These are phyloP conservation scores for Willisornis vidua DNA, from an alignment of 2,113 vertebrate species.

Conservation along the genomic window DNA sequence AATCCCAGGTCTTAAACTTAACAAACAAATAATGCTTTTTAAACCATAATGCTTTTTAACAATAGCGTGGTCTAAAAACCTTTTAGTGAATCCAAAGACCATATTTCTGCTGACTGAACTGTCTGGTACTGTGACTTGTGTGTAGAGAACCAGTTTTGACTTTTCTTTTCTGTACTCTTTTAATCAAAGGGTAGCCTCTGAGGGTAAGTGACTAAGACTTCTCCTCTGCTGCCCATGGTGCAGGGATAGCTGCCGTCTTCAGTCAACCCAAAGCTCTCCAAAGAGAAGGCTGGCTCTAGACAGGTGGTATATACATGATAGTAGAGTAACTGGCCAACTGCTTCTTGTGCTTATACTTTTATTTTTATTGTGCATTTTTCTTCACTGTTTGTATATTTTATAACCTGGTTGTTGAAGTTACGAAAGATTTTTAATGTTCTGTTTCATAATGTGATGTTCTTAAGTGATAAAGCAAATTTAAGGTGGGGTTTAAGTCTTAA, in stretches of 20 bases:
- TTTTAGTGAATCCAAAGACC: conserved; percentile 61
- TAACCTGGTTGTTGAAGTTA: conserved; percentile 35
- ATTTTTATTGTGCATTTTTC: conserved; percentile 53
- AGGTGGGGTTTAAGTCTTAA: conserved; percentile 1
- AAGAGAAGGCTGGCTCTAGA: conserved; percentile 86
- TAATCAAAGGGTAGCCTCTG: conserved; percentile 89
- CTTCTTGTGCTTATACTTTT: conserved; percentile 73
- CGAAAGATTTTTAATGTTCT: not conserved
- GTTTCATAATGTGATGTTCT: conserved; percentile 5
- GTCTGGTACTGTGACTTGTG: conserved; percentile 81
- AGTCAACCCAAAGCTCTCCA: conserved; percentile 84
- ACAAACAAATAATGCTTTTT: not conserved
- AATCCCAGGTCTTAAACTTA: not conserved
- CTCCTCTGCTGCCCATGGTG: conserved; percentile 88
- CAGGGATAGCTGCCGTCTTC: conserved; percentile 87
- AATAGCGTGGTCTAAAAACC: not conserved
- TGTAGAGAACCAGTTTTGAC: conserved; percentile 85
- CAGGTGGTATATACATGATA: conserved; percentile 81
- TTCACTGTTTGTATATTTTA: conserved; percentile 56
- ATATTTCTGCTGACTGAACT: conserved; percentile 81
- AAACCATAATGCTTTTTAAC: not conserved
- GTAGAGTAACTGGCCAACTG: conserved; percentile 79
- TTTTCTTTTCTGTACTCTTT: conserved; percentile 90
- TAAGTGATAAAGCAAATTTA: not conserved
- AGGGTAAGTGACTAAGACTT: conserved; percentile 91